These are phyloP conservation scores for Apodemia duryi DNA, from an alignment of 2,888 invertebrate species.

Conservation along the genomic window DNA sequence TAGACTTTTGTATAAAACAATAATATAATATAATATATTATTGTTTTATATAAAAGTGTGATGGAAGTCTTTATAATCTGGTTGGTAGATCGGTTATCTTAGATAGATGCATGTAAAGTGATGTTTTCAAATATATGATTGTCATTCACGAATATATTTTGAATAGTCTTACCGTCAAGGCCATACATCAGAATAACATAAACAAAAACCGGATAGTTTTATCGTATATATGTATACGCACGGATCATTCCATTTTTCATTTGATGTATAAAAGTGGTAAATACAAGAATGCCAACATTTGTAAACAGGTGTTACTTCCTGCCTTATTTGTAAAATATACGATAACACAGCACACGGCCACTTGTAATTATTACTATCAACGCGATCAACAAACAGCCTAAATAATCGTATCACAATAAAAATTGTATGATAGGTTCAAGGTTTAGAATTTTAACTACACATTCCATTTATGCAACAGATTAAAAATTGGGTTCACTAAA, in stretches of 20 bases:
- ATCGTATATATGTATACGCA: slow-evolving; percentile 46
- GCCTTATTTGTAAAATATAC: slow-evolving; percentile 7
- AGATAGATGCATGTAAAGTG: slow-evolving; percentile 2
- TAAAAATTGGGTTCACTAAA: background rate
- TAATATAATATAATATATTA: background rate
- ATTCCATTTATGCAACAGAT: slow-evolving; percentile 48
- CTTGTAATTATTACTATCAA: slow-evolving; percentile 41
- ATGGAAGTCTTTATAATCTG: background rate
- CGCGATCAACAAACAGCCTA: slow-evolving; percentile 23
- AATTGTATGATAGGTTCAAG: slow-evolving; percentile 48
- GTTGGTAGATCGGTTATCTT: background rate
- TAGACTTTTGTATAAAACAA: background rate
- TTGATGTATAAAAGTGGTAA: background rate
- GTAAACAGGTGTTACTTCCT: background rate
- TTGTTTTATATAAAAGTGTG: background rate
- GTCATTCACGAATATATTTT: background rate
- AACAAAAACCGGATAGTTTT: slow-evolving; percentile 65
- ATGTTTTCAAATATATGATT: background rate
- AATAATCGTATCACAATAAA: slow-evolving; percentile 48
- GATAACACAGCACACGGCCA: slow-evolving; percentile 27
- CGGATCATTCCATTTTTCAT: background rate
- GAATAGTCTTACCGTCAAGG: slow-evolving; percentile 59
- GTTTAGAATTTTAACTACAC: slow-evolving; percentile 66
- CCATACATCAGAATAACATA: slow-evolving; percentile 54
- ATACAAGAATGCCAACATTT: background rate